Conservation (phyloP, 2,888 invertebrate genomes). For the Sipha maydis region DNA sequence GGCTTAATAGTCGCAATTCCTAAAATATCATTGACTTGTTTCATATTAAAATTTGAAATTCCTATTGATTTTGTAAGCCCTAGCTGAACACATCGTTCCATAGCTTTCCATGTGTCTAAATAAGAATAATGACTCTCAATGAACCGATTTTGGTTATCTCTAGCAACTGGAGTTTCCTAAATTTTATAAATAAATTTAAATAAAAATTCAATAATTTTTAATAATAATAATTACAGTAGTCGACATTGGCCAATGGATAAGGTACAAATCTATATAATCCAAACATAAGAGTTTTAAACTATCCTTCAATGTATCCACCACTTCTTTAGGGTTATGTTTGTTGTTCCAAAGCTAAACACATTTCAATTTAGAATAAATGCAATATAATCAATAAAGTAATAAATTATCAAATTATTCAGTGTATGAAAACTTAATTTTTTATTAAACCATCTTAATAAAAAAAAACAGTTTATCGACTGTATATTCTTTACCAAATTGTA, state of each 20-base stretch:
- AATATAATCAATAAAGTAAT: no score
- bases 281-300: conserved; percentile 79
- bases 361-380: background rate
- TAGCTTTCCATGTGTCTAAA: conserved; percentile 76
- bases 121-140: conserved; percentile 42
- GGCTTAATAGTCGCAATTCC: conserved; percentile 74
- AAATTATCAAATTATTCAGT: no score
- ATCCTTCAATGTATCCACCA: conserved; percentile 75
- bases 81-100: conserved; percentile 78
- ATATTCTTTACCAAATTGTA: no score
- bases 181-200: background rate
- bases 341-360: conserved; percentile 78
- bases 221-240: conserved; percentile 73
- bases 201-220: background rate
- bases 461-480: no score
- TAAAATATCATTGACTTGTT: conserved; percentile 77
- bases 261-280: conserved; percentile 85
- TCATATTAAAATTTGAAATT: conserved; percentile 83
- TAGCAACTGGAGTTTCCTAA: background rate
- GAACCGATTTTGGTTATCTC: background rate
- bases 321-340: conserved; percentile 83
- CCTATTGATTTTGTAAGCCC: conserved; percentile 81
- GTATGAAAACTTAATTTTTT: no score
- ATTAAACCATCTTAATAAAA: no score
- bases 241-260: conserved; percentile 92